Base-by-base conservation (phyloP, 2,888 invertebrate species). In the Anticlea derivata region DNA sequence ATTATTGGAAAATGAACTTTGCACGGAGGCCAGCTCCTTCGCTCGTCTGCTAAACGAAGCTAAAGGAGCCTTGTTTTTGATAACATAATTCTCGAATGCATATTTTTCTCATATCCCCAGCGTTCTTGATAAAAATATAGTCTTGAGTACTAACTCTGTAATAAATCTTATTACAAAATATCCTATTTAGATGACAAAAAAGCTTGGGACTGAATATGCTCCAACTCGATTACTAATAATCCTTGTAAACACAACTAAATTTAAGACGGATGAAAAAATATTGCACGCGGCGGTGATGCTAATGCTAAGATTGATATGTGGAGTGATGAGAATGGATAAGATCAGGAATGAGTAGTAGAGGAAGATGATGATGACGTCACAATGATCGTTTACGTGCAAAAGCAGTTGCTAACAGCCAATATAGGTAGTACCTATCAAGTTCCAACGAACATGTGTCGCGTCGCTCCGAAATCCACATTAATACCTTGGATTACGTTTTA, bases 401-500 rank as follows among this genome's bases (percentile, higher is more conserved):
- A 29, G 10, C 27, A 39, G 7, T 29, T 30, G 7, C 23, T 13
- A 24, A 27, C 39, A 56, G 58, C 50, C 61, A 63, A 61, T 60
- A 33, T 31, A 23, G 33, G 17, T 30, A 30, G 12, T 27, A 62
- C 56, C 55, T 74, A 73, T 72, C 66, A 70, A 63, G 68, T 72
- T 69, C 66, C 65, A 70, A 69, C 68, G 66, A 70, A 73, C 60
- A 61, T 63, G 67, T 70, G 73, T 73, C 34, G 75, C 70, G 73
- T 73, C 41, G 75, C 73, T 74, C 74, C 66, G 66, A 70, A 78
- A 74, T 77, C 75, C 75, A 74, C 73, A 85, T 83, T 82, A 81
- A 78, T 80, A 81, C 78, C 79, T 76, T 75, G 85, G 86, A 86
- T 88, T 86, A 86, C 77, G 78, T 79, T 83, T 72, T 85, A 86